Base-by-base conservation (phyloP, 2,797 vertebrate species). In the Spatula clypeata region DNA sequence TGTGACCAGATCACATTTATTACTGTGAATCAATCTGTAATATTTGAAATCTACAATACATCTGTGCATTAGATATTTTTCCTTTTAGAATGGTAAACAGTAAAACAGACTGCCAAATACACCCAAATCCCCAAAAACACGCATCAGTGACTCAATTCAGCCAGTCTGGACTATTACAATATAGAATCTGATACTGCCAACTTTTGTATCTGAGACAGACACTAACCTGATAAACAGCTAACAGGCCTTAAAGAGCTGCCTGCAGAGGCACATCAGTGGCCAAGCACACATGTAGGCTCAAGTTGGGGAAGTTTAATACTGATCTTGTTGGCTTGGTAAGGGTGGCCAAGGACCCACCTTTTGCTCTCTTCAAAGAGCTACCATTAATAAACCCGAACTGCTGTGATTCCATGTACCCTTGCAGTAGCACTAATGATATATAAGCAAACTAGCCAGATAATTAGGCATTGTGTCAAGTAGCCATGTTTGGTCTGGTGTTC, bases 201-300 rank as follows among this genome's bases (percentile, higher is more conserved):
- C 32, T 89, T 83, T 83, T 58, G 38, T 38, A 86, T 3, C 9
- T 34, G 16, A 74, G 23, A 67, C 0, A 70, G 45, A 38, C 42
- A 83, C 6, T 54, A 72, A 65, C 23, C 26, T 38, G 21, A 76
- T 19, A 67, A 89, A 72, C 0, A 6, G 40, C 9, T 91, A 88
- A 66, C 5, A 61, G 62, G 11, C 11, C 42, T 75, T 32, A 32
- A 79, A 69, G 54, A 81, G 34, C 19, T 66, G 38, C 18, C 53
- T 89, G 38, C 18, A 29, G 24, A 27, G 65, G 31, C 29, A 55
- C 0, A 0, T n/a, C 70, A n/a, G 4, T 11, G 26, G n/a, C 58
- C 60, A 81, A 92, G 62, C 36, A 24, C 12, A 38, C 2, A 4
- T 9, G 42, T 7, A 47, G 44, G 24, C 29, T 66, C 1, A 4